Percentiles rank a stretch among this genome's conserved stretches.
Conservation (phyloP, 2,888 invertebrate species). For the Dicyrtomina minuta region DNA sequence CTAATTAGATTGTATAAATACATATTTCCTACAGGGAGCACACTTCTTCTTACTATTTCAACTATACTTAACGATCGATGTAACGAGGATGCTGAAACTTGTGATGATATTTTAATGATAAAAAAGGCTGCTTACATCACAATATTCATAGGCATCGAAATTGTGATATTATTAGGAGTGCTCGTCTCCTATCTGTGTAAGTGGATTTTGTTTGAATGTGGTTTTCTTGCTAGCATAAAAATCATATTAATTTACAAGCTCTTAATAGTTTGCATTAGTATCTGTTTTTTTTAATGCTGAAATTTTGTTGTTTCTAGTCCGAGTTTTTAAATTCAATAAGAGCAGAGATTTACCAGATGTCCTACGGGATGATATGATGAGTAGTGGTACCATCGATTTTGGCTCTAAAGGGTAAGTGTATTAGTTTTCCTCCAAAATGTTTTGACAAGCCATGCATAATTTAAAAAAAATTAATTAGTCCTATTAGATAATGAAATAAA, state of each 20-base stretch:
- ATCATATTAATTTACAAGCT: too few relatives aligned
- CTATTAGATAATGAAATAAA: not conserved
- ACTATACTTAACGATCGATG: constrained; percentile 55
- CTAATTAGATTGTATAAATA: too few relatives aligned
- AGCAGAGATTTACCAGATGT: constrained; percentile 66
- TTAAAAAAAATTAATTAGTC: not conserved
- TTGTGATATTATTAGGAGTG: constrained; percentile 59
- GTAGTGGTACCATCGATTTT: constrained; percentile 60
- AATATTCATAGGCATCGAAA: constrained; percentile 61
- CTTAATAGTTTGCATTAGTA: too few relatives aligned
- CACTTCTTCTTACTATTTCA: constrained; percentile 60
- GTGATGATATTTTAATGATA: constrained; percentile 59
- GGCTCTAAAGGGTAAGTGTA: constrained; percentile 40
- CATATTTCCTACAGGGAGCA: constrained; percentile 58
- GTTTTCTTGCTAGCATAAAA: too few relatives aligned
- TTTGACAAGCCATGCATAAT: not conserved
- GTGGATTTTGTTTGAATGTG: too few relatives aligned
- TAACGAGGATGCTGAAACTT: constrained; percentile 61
- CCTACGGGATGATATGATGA: constrained; percentile 64
- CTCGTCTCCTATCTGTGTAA: constrained; percentile 63
- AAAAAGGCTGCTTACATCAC: constrained; percentile 65
- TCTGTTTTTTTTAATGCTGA: too few relatives aligned
- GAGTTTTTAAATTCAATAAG: constrained; percentile 65
- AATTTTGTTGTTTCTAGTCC: constrained; percentile 57
- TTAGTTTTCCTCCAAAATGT: too few relatives aligned